These are phyloP conservation scores for Cephus nigrinus DNA, from an alignment of 2,888 invertebrate species.

Conservation along the genomic window DNA sequence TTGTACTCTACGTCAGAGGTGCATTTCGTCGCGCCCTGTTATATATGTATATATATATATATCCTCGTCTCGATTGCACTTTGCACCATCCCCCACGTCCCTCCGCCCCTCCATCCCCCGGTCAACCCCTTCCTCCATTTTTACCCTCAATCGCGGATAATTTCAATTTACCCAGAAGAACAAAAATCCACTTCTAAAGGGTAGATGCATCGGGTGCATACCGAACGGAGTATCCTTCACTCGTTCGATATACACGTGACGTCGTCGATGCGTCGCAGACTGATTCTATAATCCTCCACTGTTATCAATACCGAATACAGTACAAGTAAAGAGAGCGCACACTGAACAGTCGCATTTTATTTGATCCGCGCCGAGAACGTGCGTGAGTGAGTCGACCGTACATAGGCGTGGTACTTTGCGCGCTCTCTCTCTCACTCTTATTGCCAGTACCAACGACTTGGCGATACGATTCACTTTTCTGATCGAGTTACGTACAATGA, in stretches of 20 bases:
- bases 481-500: too few relatives aligned
- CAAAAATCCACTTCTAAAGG: neutral
- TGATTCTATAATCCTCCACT: neutral
- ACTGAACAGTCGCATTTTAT: neutral
- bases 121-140: neutral
- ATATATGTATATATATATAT: slow-evolving; percentile 10
- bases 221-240: neutral
- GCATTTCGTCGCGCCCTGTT: slow-evolving; percentile 41
- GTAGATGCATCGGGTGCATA: neutral
- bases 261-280: neutral
- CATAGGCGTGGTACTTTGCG: neutral
- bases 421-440: too few relatives aligned
- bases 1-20: slow-evolving; percentile 63
- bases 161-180: neutral
- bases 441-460: too few relatives aligned
- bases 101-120: neutral
- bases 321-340: neutral
- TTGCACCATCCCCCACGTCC: slow-evolving; percentile 12
- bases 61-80: slow-evolving; percentile 29
- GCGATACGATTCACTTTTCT: too few relatives aligned
- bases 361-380: neutral
- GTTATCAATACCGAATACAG: neutral
- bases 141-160: neutral
- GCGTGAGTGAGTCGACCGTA: neutral
- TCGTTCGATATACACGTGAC: neutral